Base-by-base conservation (phyloP, 2,888 invertebrate genomes). In the Gibbula magus region DNA sequence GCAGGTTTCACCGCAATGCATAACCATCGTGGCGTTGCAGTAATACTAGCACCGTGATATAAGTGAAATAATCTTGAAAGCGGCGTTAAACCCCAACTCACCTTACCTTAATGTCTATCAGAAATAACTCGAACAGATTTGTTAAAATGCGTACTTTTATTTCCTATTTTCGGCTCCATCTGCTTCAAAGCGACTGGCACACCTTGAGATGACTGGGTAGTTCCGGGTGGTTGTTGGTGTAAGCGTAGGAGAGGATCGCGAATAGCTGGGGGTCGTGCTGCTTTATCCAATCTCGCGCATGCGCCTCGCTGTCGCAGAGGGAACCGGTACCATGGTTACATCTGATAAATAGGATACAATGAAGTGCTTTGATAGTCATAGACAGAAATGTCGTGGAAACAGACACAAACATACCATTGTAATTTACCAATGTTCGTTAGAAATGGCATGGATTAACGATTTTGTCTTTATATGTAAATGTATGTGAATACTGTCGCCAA, bases 261-360 rank as follows among this genome's bases (percentile, higher is more conserved):
- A 70, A 85, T 29, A 85, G 52, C 78, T 77, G 75, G 16, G 81
- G 77, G 56, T 85, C 83, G 32, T 80, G 81, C 13, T 45, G 20
- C 29, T 81, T 81, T 7, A 85, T 16, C 53, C 75, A 77, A 1
- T 20, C 45, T 39, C 85, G 54, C 4, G 74, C 73, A 39, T 82
- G 80, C 39, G 45, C 56, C 75, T 83, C 85, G 2, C 39, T 73
- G 45, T 35, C 35, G 35, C 70, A 85, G 1, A 76, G n/a, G 35
- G 74, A 77, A 8, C 54, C 20, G 35, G 74, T 75, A 8, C 54
- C 45, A 25, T 75, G 78, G 25, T 77, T 77, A 61, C 84, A 84
- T 25, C 84, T 84, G 75, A 13, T n/a, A n/a, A 77, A 20, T 10
- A 45, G n/a, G 61, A 53, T 7, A 2, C 3, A 10, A n/a, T 4